Evolutionary conservation across 2,888 invertebrate species (phyloP), one percentile per base, ranked within the genome.

Genomic region (Pherbina coryleti): DNA sequence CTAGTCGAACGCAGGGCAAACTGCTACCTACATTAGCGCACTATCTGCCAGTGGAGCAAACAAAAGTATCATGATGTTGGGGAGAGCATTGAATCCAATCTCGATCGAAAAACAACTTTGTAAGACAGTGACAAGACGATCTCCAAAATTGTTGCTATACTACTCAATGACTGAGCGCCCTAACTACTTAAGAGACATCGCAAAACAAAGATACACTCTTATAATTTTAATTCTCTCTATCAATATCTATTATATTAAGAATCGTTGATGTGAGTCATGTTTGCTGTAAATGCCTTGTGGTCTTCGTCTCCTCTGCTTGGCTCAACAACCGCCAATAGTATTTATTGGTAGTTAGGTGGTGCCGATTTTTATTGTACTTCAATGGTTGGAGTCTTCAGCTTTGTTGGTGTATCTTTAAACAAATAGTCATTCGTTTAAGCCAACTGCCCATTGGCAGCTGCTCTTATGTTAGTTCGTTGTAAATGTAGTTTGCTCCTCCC

Each of bases 331-430:
- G 5, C 34, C 11, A 19, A 22, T 37, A 28, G 64, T 66, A 51
- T 28, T 66, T 53, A 75, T 67, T 75, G 75, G 75, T 55, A 53
- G 75, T 67, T 75, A 22, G 73, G 49, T n/a, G 72, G 11, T 44
- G 57, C 31, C 66, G 28, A 44, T 62, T 60, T 44, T 44, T 19
- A 49, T 17, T 49, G 19, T 28, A 28, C 25, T 44, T 5, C 9
- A 22, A 66, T 49, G 49, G 64, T 31, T 14, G 31, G 34, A 19
- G n/a, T 72, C 22, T 44, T 14, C 64, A 31, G 31, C 9, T 8
- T 11, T 64, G 64, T 14, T 67, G 44, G n/a, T 62, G 31, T 72
- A 72, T 34, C 34, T 44, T 67, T 8, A 31, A 64, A 14, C 25
- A 49, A 64, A 19, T 64, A 17, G 51, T 51, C 31, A 66, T n/a